These are phyloP conservation scores for Pseudanteris insignis DNA, from an alignment of 2,888 invertebrate genomes.

Conservation along the genomic window DNA sequence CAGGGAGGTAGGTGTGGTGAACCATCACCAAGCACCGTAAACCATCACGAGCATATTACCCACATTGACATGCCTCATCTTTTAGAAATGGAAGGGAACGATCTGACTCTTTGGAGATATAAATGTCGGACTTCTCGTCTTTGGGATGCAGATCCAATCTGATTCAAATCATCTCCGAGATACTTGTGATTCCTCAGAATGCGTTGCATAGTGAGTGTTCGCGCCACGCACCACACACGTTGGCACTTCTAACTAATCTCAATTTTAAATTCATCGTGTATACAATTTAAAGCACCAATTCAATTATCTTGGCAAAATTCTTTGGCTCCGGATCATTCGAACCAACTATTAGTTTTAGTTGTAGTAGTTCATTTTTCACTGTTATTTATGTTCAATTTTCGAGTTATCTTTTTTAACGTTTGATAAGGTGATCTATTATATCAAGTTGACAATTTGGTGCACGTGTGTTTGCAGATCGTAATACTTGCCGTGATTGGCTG, in stretches of 20 bases:
- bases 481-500: conserved; percentile 52
- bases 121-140: conserved; percentile 57
- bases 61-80: conserved; percentile 49
- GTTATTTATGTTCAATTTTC: conserved; percentile 1
- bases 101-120: conserved; percentile 60
- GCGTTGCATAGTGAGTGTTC: conserved; percentile 62
- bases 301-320: neutral
- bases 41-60: conserved; percentile 44
- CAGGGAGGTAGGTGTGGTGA: conserved; percentile 43
- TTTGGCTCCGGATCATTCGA: neutral
- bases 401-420: neutral
- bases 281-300: no score
- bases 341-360: no score
- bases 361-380: conserved; percentile 11
- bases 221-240: conserved; percentile 24
- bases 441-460: conserved; percentile 29
- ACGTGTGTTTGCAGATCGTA: conserved; percentile 55
- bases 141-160: conserved; percentile 59
- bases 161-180: conserved; percentile 54
- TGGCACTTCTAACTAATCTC: no score
- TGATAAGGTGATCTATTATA: conserved; percentile 18
- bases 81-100: conserved; percentile 59
- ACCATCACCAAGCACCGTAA: conserved; percentile 41
- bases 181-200: conserved; percentile 51
- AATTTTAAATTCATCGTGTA: no score